These are phyloP conservation scores for Zaprionus ghesquierei DNA, from an alignment of 1,140 invertebrate genomes.

Conservation along the genomic window DNA sequence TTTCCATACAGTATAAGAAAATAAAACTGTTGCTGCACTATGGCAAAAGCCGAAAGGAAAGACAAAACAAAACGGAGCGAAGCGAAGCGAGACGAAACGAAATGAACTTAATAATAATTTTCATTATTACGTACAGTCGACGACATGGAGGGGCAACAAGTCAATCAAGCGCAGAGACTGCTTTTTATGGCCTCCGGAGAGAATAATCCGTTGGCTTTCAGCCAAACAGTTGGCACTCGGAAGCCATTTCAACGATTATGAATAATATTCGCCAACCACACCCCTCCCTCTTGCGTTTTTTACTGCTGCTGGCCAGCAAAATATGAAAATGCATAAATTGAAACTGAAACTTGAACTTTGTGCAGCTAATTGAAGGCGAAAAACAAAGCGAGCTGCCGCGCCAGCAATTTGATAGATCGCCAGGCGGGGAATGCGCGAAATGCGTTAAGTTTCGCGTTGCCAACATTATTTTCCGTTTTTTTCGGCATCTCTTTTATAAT, in stretches of 20 bases:
- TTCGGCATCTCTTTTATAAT: background rate
- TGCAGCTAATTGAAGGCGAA: conserved; percentile 65
- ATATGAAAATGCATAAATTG: conserved; percentile 70
- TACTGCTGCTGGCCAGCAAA: background rate
- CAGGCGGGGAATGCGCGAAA: conserved; percentile 2
- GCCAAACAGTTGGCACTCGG: conserved; percentile 68
- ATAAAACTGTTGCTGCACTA: background rate
- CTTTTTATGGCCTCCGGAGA: conserved; percentile 21
- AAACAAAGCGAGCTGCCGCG: conserved; percentile 27
- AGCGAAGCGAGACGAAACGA: no score
- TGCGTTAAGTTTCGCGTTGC: conserved; percentile 29
- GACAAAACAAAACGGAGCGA: no score
- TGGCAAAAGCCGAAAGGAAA: no score
- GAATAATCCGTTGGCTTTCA: conserved; percentile 61
- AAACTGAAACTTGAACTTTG: conserved; percentile 72
- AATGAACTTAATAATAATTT: background rate
- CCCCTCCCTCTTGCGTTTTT: background rate
- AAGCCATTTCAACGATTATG: conserved; percentile 69
- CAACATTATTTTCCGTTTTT: conserved; percentile 22
- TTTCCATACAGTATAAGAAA: background rate
- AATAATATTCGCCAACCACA: conserved; percentile 46
- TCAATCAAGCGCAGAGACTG: conserved; percentile 29
- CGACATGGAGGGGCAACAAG: conserved; percentile 34
- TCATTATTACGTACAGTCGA: background rate
- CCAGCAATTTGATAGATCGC: conserved; percentile 57